Percentiles rank a stretch among this genome's conserved stretches.
phyloP scores from a whole-genome alignment of 2,797 vertebrate species.

The Streptopelia turtur region DNA sequence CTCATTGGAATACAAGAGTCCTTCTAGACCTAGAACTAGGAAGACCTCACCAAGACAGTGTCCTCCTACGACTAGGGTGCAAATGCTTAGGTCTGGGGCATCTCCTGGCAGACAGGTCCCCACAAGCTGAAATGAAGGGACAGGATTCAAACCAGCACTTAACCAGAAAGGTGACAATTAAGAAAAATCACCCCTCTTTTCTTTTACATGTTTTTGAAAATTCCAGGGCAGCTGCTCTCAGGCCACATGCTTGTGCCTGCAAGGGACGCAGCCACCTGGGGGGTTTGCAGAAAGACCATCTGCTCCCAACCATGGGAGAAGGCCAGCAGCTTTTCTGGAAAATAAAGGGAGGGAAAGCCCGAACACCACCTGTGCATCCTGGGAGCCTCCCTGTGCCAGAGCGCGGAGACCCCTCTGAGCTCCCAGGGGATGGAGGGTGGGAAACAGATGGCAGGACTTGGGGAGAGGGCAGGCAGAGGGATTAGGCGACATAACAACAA shows the following conservation, averaged over 20 bases:
- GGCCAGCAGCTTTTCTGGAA: background rate
- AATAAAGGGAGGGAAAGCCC: slow-evolving; percentile 27
- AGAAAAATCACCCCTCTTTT: background rate
- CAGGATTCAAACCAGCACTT: background rate
- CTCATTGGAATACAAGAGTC: background rate
- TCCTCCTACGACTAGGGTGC: background rate
- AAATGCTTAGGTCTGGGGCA: background rate
- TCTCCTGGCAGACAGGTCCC: background rate
- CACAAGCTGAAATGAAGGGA: background rate
- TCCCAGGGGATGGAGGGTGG: background rate
- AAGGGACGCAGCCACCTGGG: background rate
- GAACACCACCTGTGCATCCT: background rate
- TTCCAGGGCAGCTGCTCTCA: slow-evolving; percentile 34
- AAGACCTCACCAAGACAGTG: background rate
- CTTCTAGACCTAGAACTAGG: background rate
- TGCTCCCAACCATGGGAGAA: background rate
- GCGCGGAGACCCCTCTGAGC: background rate
- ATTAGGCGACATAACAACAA: slow-evolving; percentile 41
- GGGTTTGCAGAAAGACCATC: slow-evolving; percentile 39
- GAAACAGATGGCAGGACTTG: slow-evolving; percentile 62
- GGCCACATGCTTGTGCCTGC: background rate
- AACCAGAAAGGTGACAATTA: background rate
- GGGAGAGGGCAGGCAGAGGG: background rate
- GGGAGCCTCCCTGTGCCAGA: background rate
- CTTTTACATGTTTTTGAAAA: background rate